Evolutionary conservation across 35 echinoderm and acorn worm species (phyloP).

Genomic region (Stichopus chloronotus): DNA sequence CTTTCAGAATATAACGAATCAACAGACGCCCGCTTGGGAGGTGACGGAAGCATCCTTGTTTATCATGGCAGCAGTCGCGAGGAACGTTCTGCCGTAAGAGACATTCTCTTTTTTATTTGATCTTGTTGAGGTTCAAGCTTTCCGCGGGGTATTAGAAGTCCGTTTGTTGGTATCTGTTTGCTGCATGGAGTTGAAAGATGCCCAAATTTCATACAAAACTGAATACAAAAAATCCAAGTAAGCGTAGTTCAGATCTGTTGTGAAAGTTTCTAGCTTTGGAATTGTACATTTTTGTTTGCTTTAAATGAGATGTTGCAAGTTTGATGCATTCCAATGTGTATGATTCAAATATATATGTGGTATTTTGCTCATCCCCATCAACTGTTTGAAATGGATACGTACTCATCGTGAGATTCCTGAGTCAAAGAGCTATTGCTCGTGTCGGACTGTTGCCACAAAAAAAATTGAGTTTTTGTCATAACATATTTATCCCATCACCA

Average conservation of each 20-base stretch:
- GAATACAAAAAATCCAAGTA: neutral
- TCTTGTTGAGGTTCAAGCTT: neutral
- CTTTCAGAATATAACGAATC: constrained; percentile 87
- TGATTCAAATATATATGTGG: neutral
- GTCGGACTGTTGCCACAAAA: too few relatives aligned
- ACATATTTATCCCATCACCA: too few relatives aligned
- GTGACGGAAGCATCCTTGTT: constrained; percentile 90
- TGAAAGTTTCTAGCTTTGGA: neutral
- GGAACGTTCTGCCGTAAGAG: constrained; percentile 91
- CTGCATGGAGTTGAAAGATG: too few relatives aligned
- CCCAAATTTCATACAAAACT: neutral
- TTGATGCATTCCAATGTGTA: neutral
- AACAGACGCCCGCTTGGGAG: constrained; percentile 81
- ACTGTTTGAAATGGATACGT: too few relatives aligned
- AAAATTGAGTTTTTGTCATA: too few relatives aligned
- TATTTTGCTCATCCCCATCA: too few relatives aligned
- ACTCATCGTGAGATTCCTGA: too few relatives aligned
- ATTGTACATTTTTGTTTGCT: neutral
- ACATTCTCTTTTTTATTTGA: neutral
- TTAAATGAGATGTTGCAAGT: neutral
- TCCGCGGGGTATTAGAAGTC: neutral
- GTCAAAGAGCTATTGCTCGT: too few relatives aligned
- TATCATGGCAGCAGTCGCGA: constrained; percentile 90
- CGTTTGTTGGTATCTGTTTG: too few relatives aligned
- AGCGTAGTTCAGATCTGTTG: neutral